Conservation (phyloP, 2,888 invertebrate species). For the Trachelus stipa region DNA sequence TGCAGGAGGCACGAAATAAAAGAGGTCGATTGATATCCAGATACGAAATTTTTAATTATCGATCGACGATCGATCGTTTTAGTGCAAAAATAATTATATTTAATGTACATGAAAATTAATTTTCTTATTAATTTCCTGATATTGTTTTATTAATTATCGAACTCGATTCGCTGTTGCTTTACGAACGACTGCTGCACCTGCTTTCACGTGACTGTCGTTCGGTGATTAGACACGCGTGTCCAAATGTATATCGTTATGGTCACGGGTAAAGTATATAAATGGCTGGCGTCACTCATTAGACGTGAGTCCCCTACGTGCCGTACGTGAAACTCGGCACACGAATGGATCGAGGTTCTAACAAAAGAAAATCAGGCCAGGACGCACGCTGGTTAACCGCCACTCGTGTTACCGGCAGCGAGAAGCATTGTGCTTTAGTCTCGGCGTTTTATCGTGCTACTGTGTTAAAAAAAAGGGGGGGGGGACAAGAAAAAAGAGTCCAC, state of each 20-base stretch:
- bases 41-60: no score
- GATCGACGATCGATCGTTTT: no score
- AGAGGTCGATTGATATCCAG: no score
- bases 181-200: no score
- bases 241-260: not conserved
- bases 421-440: constrained; percentile 3
- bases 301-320: not conserved
- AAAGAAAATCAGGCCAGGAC: constrained; percentile 6
- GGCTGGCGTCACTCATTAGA: not conserved
- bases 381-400: not conserved
- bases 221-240: not conserved
- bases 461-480: no score
- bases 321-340: not conserved
- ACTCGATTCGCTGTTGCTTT: not conserved
- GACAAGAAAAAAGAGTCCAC: no score
- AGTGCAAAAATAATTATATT: not conserved
- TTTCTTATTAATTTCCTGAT: not conserved
- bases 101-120: no score
- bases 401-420: not conserved
- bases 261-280: not conserved
- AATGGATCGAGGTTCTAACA: not conserved
- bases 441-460: not conserved
- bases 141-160: not conserved
- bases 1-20: no score
- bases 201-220: not conserved